These are phyloP conservation scores for Streblospio benedicti DNA, from an alignment of 1,140 invertebrate genomes.

Conservation along the genomic window DNA sequence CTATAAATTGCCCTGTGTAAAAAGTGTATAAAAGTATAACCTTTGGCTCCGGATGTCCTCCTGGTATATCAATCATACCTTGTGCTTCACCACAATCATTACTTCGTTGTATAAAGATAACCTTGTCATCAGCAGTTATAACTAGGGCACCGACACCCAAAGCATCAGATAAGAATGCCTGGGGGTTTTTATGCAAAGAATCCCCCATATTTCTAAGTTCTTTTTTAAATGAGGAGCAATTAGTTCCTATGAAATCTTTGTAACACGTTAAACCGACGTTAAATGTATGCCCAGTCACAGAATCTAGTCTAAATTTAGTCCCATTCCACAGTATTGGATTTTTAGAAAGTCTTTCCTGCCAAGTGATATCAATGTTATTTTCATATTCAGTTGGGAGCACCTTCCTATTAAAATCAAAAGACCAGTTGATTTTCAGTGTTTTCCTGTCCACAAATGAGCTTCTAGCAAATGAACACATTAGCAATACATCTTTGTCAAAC, in stretches of 20 bases:
- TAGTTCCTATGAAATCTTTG: constrained; percentile 41
- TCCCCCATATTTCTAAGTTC: constrained; percentile 24
- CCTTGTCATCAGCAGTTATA: constrained; percentile 36
- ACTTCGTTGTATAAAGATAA: constrained; percentile 44
- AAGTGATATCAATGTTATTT: constrained; percentile 33
- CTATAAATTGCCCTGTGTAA: too few species aligned
- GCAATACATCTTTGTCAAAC: too few species aligned
- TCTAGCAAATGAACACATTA: too few species aligned
- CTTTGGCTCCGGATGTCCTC: constrained; percentile 49
- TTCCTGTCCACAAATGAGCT: neutral
- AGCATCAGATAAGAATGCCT: constrained; percentile 44
- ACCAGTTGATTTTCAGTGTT: constrained; percentile 12
- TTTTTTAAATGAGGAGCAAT: constrained; percentile 31
- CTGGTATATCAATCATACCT: constrained; percentile 44
- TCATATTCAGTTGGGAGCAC: constrained; percentile 32
- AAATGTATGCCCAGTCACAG: constrained; percentile 16
- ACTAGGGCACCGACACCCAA: constrained; percentile 46
- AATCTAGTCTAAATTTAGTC: constrained; percentile 42
- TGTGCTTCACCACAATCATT: constrained; percentile 43
- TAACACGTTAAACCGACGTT: constrained; percentile 41
- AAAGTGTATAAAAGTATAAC: too few species aligned
- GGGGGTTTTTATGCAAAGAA: constrained; percentile 25
- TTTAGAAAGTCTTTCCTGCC: constrained; percentile 27
- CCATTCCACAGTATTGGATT: constrained; percentile 42
- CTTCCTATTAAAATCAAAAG: constrained; percentile 25